These are phyloP conservation scores for Limnephilus lunatus DNA, from an alignment of 2,888 invertebrate genomes.

Conservation along the genomic window DNA sequence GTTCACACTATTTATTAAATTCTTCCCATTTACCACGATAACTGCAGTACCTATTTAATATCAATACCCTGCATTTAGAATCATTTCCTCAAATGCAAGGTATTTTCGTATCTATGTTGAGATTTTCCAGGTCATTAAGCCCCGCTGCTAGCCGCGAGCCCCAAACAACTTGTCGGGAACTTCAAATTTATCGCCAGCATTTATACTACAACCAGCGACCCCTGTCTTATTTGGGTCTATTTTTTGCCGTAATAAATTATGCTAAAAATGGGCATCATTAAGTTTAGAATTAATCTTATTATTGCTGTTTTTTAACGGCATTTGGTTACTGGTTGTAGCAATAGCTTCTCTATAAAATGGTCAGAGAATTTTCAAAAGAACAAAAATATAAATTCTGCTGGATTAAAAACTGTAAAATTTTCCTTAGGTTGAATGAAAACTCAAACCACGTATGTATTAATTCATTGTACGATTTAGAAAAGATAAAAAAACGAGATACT, in stretches of 20 bases:
- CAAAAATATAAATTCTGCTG: too few relatives aligned
- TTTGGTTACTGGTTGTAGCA: background rate
- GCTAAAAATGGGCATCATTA: conserved; percentile 14
- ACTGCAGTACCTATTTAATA: background rate
- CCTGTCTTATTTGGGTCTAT: background rate
- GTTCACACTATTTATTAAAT: background rate
- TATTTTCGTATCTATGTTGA: conserved; percentile 24
- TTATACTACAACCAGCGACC: conserved; percentile 4
- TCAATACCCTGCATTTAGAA: background rate
- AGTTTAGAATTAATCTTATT: conserved; percentile 6
- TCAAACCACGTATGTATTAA: too few relatives aligned
- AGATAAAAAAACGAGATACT: too few relatives aligned
- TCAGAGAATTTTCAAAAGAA: too few relatives aligned
- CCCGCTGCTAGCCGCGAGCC: background rate
- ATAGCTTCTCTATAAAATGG: too few relatives aligned
- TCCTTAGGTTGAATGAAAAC: too few relatives aligned
- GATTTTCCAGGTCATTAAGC: conserved; percentile 37
- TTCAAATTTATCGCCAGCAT: conserved; percentile 62
- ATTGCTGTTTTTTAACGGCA: background rate
- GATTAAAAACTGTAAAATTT: too few relatives aligned
- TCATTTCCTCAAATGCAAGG: conserved; percentile 20
- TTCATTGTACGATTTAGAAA: too few relatives aligned
- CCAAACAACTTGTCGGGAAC: conserved; percentile 54
- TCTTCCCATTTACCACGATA: background rate
- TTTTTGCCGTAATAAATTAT: background rate